These are phyloP conservation scores for Nasonia oneida DNA, from an alignment of 2,888 invertebrate species.

Conservation along the genomic window DNA sequence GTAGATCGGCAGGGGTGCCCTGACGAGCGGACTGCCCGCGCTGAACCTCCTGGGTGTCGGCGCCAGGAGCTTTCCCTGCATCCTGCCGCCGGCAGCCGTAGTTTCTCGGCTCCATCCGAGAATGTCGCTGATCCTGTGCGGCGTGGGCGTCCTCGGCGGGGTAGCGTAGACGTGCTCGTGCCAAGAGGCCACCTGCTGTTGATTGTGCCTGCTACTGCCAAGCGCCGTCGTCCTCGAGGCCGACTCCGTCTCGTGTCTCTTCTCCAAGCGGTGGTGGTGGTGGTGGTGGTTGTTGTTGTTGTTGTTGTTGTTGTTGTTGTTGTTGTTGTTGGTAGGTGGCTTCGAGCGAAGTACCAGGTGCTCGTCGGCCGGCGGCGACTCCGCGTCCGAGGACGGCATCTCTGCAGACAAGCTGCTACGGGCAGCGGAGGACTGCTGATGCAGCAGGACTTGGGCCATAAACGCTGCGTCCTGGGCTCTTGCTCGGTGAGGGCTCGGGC, in stretches of 20 bases:
- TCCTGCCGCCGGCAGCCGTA: slow-evolving; percentile 10
- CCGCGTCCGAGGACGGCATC: slow-evolving; percentile 63
- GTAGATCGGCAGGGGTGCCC: slow-evolving; percentile 68
- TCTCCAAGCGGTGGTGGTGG: slow-evolving; percentile 21
- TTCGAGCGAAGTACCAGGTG: slow-evolving; percentile 46
- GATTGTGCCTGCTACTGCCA: slow-evolving; percentile 29
- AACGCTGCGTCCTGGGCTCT: slow-evolving; percentile 32
- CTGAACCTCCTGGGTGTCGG: slow-evolving; percentile 69
- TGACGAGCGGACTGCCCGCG: slow-evolving; percentile 67
- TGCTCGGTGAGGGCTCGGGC: not conserved
- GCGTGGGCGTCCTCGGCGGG: slow-evolving; percentile 90
- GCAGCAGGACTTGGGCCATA: slow-evolving; percentile 62
- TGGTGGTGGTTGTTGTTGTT: slow-evolving; percentile 29
- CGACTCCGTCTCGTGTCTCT: slow-evolving; percentile 49
- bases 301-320: not conserved
- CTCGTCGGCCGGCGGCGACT: slow-evolving; percentile 52
- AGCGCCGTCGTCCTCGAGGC: slow-evolving; percentile 45
- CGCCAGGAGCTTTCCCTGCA: slow-evolving; percentile 66
- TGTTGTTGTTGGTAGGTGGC: slow-evolving; percentile 27
- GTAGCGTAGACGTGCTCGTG: slow-evolving; percentile 94
- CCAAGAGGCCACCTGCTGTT: slow-evolving; percentile 81
- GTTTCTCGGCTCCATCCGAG: slow-evolving; percentile 82
- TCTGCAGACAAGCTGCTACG: slow-evolving; percentile 24
- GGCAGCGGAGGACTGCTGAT: slow-evolving; percentile 39
- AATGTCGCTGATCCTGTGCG: slow-evolving; percentile 93